phyloP scores from a whole-genome alignment of 1,140 invertebrate species.

The Atta cephalotes region DNA sequence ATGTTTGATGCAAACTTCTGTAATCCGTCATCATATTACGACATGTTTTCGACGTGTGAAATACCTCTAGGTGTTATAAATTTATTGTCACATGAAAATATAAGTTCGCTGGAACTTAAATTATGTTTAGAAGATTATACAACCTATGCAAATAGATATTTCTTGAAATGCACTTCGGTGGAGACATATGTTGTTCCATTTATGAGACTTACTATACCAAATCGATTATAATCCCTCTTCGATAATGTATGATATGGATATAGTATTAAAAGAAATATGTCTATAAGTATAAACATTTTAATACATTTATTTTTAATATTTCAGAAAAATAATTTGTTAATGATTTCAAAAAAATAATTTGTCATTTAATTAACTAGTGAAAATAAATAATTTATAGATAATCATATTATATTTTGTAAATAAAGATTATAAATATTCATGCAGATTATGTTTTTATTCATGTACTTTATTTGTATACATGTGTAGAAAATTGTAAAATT shows the following conservation, averaged over 20 bases:
- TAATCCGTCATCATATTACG: neutral
- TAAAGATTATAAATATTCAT: neutral
- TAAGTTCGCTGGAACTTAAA: neutral
- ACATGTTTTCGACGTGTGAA: neutral
- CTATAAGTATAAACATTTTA: neutral
- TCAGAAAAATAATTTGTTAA: conserved; percentile 5
- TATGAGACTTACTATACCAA: neutral
- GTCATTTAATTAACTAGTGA: neutral
- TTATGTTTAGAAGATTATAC: neutral
- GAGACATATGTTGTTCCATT: neutral
- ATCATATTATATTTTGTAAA: neutral
- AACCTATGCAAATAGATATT: neutral
- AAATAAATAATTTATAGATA: neutral
- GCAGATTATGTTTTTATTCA: neutral
- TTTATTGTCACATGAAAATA: neutral
- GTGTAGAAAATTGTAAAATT: neutral
- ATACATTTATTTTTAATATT: neutral
- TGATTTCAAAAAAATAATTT: conserved; percentile 2
- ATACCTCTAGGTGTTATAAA: too few relatives aligned
- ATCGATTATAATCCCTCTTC: neutral
- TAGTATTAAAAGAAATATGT: neutral
- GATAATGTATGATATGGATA: neutral
- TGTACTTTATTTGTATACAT: neutral
- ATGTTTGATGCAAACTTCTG: neutral
- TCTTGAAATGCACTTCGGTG: neutral